Evolutionary conservation across 2,888 invertebrate species (phyloP), one percentile per base, ranked within the genome.

Genomic region (Thereva nobilitata): DNA sequence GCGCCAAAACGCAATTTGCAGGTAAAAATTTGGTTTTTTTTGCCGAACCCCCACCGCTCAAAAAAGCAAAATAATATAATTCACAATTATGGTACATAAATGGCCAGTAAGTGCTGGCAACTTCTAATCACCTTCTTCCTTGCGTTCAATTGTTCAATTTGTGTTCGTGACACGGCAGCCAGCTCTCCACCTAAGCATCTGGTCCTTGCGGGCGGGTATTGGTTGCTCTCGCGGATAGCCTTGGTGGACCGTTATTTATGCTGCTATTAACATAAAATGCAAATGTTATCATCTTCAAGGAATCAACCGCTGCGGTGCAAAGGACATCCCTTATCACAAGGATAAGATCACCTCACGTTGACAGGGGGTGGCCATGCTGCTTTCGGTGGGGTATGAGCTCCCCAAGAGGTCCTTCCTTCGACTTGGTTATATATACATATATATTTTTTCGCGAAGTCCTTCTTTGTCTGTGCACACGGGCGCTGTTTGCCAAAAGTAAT

Each of bases 31-130:
- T 61, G 49, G 23, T 50, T 50, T 23, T 50, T 50, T 45, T 40
- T 34, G 4, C 50, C 41, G 50, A n/a, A 37, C 23, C 23, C 23
- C 23, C 23, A 23, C 23, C 23, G 23, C 23, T 2, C 23, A 2
- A 23, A 23, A 23, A 23, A 1, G 23, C 23, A 41, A 50, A 40
- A 50, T 64, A 64, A 64, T 53, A 64, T 64, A 64, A 64, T 37
- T 64, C 64, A 64, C 64, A 64, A 64, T 64, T 64, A 64, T 64
- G 64, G 64, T 37, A 45, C 53, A 64, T 64, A 64, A 64, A 64
- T 53, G 64, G 54, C 61, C 50, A 61, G 41, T 50, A 38, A 61
- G 50, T 61, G 61, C 61, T 61, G 61, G 61, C 50, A 61, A 61
- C 61, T 61, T 61, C 59, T 61, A 61, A 61, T 61, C 61, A 61